Conservation (phyloP, 2,113 vertebrate genomes). For the Panurus biarmicus region DNA sequence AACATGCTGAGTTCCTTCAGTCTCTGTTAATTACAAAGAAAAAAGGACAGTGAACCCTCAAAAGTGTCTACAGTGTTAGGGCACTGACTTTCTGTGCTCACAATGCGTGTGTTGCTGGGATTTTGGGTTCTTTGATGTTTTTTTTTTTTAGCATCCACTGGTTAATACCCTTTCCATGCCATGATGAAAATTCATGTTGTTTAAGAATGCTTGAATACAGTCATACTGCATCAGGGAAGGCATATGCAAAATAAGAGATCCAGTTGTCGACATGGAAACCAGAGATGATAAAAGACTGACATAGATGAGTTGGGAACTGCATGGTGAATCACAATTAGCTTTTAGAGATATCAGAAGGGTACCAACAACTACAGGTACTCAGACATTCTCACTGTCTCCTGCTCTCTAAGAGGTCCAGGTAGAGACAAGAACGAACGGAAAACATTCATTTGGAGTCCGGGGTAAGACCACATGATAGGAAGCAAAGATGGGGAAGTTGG, state of each 20-base stretch:
- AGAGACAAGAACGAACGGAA: neutral
- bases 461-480: neutral
- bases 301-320: neutral
- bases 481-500: neutral
- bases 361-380: neutral
- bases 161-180: neutral
- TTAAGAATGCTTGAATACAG: neutral
- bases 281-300: neutral
- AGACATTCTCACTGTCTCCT: neutral
- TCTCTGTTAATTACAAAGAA: neutral
- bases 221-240: neutral
- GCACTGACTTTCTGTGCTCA: neutral
- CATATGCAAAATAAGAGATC: neutral
- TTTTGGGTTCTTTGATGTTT: neutral
- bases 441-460: neutral
- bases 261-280: neutral
- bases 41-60: neutral
- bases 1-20: neutral
- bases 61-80: neutral
- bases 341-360: neutral
- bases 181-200: neutral
- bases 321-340: neutral
- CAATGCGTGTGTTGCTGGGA: neutral
- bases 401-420: neutral
- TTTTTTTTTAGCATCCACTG: neutral